These are phyloP conservation scores for Halcyon badia DNA, from an alignment of 2,797 vertebrate genomes.

Conservation along the genomic window DNA sequence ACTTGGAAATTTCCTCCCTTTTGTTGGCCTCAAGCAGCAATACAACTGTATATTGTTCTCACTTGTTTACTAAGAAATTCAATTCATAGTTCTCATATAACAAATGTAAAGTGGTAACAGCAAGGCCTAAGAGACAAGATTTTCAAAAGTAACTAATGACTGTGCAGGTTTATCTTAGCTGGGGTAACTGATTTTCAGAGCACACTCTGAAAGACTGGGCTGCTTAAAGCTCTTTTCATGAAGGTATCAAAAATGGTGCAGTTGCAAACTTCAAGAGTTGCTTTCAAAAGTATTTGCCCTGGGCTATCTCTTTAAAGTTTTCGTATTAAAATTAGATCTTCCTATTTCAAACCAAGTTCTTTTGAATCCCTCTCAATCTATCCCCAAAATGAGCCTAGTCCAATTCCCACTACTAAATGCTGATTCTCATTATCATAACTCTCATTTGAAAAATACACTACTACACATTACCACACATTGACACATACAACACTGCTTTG, in stretches of 20 bases:
- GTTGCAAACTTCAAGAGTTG: not conserved
- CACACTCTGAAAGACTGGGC: not conserved
- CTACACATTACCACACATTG: not conserved
- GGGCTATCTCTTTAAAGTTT: not conserved
- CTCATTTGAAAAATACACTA: not conserved
- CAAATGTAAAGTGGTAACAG: not conserved
- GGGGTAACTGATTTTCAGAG: not conserved
- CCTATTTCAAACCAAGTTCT: not conserved
- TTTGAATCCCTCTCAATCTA: not conserved
- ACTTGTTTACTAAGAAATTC: not conserved
- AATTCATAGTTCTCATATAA: not conserved
- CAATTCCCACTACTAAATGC: not conserved
- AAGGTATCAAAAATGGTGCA: not conserved
- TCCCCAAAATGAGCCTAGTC: not conserved
- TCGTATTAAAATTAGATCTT: slow-evolving; percentile 29
- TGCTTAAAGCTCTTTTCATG: not conserved
- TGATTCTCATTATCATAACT: not conserved
- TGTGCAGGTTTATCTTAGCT: not conserved
- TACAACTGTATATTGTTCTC: not conserved
- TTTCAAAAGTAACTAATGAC: not conserved
- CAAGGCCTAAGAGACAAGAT: not conserved
- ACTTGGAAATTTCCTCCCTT: not conserved
- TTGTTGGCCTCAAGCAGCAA: not conserved
- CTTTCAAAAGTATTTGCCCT: not conserved
- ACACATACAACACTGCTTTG: not conserved